Evolutionary conservation across 23 tunicate species (phyloP).

Genomic region (Halocynthia roretzi): DNA sequence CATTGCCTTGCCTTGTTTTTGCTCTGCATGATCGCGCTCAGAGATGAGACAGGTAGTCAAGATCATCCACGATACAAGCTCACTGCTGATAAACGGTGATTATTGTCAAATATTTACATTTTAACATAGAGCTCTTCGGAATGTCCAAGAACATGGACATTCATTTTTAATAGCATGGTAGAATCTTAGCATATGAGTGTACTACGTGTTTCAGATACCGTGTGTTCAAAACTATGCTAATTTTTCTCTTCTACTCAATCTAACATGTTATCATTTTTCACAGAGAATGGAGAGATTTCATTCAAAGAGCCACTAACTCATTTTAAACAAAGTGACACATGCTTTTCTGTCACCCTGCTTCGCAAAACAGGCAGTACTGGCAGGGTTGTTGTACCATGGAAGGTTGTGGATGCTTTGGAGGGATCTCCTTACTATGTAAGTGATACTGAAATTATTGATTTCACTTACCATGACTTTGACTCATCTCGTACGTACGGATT

Average conservation of each 20-base stretch:
- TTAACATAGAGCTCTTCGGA: too few species aligned
- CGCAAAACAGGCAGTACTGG: constrained; percentile 68
- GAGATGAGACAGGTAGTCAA: too few species aligned
- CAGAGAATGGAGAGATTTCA: constrained; percentile 79
- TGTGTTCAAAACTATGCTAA: neutral
- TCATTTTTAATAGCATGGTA: too few species aligned
- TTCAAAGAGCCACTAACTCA: constrained; percentile 35
- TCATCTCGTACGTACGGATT: neutral
- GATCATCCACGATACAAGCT: too few species aligned
- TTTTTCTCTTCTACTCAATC: neutral
- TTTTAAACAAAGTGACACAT: constrained; percentile 53
- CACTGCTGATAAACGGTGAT: too few species aligned
- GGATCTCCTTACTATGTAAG: constrained; percentile 62
- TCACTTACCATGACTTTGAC: neutral
- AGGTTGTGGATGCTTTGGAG: constrained; percentile 20
- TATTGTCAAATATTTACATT: too few species aligned
- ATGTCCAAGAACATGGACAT: too few species aligned
- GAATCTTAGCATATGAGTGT: too few species aligned
- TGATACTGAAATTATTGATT: neutral
- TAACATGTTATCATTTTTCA: neutral
- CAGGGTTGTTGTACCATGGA: constrained; percentile 92
- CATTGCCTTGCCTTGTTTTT: too few species aligned
- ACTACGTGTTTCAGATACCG: too few species aligned
- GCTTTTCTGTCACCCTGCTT: constrained; percentile 34
- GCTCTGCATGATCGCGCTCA: too few species aligned